Base-by-base conservation (phyloP, 2,797 vertebrate genomes). In the Adrianichthys oophorus region DNA sequence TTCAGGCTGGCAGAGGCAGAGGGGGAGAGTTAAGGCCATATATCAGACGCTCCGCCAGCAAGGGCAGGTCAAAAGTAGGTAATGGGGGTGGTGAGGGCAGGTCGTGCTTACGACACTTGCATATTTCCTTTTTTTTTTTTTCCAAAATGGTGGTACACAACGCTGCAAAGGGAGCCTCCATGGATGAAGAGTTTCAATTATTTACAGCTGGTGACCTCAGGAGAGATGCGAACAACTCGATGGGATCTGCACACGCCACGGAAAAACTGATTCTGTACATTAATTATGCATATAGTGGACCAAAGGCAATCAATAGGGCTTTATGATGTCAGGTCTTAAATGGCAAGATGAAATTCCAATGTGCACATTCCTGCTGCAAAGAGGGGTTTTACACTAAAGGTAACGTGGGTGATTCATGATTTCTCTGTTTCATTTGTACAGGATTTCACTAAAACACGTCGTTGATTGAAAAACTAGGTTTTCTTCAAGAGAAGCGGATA, bases 201-300 rank as follows among this genome's bases (percentile, higher is more conserved):
- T 86, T 82, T 42, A 83, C 58, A 68, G 57, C 62, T 54, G 18
- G 32, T 56, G 59, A 63, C 48, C 63, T 58, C 17, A 1, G 17
- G 63, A 51, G 50, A 57, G 56, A 44, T 52, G 65, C 24, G 58
- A 48, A 56, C 57, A 80, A 74, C 56, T 66, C 62, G 51, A 56
- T 83, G 53, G 52, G 48, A 74, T 78, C 59, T 82, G 74, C 69
- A 75, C 65, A 78, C 68, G 60, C 59, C 52, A 65, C 64, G 67
- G 73, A 68, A 59, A 76, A 82, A 76, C 51, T 14, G 67, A 68
- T 78, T 57, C 67, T 40, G 54, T 43, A 29, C 65, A 85, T 90
- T 62, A 85, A 85, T 83, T 78, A 89, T 88, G 56, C 44, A 89
- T 59, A 43, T 51, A 26, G 49, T 55, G 55, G 68, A 72, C 60